Conservation (phyloP, 1,140 invertebrate genomes). For the Trachymyrmex septentrionalis region DNA sequence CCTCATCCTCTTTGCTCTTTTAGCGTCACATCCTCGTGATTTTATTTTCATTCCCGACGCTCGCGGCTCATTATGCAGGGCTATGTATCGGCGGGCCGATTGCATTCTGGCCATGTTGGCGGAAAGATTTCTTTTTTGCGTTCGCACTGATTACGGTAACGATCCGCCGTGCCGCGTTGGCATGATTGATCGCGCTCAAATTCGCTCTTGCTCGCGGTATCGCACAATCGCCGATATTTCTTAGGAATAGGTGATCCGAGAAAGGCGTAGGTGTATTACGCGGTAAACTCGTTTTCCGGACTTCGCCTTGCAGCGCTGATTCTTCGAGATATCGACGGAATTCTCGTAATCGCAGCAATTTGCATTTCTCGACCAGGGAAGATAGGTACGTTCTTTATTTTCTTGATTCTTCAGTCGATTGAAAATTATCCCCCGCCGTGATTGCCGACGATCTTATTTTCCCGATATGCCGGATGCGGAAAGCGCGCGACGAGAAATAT, state of each 20-base stretch:
- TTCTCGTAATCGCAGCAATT: conserved; percentile 69
- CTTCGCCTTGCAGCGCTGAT: conserved; percentile 54
- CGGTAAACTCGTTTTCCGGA: conserved; percentile 48
- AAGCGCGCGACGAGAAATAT: conserved; percentile 36
- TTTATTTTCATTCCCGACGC: conserved; percentile 63
- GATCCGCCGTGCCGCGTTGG: conserved; percentile 22
- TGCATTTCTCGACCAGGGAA: conserved; percentile 55
- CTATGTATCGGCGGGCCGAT: conserved; percentile 64
- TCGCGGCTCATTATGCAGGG: conserved; percentile 75
- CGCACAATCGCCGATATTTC: conserved; percentile 42
- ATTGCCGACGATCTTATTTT: conserved; percentile 40
- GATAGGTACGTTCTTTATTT: conserved; percentile 65
- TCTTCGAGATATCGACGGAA: conserved; percentile 59
- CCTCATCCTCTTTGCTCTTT: background rate
- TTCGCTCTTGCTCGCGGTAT: conserved; percentile 40
- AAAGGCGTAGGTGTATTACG: conserved; percentile 65
- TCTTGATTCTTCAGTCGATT: conserved; percentile 41
- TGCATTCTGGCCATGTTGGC: conserved; percentile 21
- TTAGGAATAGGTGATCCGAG: conserved; percentile 27
- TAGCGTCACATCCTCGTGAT: conserved; percentile 25
- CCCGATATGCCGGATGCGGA: background rate
- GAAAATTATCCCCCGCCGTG: conserved; percentile 52
- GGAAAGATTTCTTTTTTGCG: conserved; percentile 41
- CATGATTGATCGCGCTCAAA: conserved; percentile 58
- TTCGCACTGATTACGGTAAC: conserved; percentile 49